Percentiles rank a stretch among this genome's conserved stretches.
Evolutionary conservation across 2,113 vertebrate species (phyloP).

Genomic region (Mustela nigripes): DNA sequence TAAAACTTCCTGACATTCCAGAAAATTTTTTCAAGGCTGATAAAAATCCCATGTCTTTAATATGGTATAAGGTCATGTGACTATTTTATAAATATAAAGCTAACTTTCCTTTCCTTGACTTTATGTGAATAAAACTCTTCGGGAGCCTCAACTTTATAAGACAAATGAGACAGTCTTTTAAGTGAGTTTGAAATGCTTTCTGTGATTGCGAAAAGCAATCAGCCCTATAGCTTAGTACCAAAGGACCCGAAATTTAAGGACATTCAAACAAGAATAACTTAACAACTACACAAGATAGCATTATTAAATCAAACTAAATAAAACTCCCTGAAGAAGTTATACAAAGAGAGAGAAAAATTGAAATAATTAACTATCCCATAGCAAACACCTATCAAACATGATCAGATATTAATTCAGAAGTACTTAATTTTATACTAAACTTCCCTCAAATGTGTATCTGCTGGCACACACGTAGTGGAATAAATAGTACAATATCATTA

Average conservation of each 20-base stretch:
- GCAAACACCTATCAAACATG: constrained; percentile 20
- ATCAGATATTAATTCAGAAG: constrained; percentile 55
- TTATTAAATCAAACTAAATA: constrained; percentile 38
- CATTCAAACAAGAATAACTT: not conserved
- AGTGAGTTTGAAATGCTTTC: constrained; percentile 71
- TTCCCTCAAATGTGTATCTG: not conserved
- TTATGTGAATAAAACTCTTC: constrained; percentile 58
- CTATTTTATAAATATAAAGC: constrained; percentile 45
- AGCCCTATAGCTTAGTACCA: constrained; percentile 32
- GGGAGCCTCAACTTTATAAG: constrained; percentile 70
- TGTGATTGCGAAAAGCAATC: constrained; percentile 73
- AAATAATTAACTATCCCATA: constrained; percentile 50
- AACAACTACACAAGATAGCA: constrained; percentile 1
- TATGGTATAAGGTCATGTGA: not conserved
- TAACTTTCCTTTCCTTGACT: constrained; percentile 12
- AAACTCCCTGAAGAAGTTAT: constrained; percentile 68
- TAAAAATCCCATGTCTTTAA: not conserved
- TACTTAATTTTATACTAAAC: not conserved
- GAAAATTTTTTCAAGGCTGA: not conserved
- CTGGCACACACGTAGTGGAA: not conserved
- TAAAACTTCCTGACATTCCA: not conserved
- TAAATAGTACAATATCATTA: not conserved
- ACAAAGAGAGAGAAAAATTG: constrained; percentile 62
- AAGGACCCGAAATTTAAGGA: constrained; percentile 63
- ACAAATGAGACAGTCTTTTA: constrained; percentile 75